Evolutionary conservation across 2,113 vertebrate genomes (phyloP).

Genomic region (Platichthys flesus): DNA sequence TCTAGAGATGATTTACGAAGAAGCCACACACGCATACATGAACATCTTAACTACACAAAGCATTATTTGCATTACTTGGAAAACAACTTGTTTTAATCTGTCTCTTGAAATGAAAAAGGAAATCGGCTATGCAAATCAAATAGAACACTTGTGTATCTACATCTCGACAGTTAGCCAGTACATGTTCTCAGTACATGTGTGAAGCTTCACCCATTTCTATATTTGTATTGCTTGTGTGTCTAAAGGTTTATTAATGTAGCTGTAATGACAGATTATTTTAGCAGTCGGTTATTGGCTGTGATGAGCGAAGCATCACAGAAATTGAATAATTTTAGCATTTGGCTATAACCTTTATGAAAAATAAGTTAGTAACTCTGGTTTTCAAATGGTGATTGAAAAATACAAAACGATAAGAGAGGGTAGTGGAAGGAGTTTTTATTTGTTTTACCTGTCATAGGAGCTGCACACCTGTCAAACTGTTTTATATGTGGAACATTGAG

Average conservation of each 20-base stretch:
- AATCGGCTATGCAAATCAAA: background rate
- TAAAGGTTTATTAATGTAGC: background rate
- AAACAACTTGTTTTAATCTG: constrained; percentile 7
- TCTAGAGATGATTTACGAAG: constrained; percentile 6
- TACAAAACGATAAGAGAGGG: no score
- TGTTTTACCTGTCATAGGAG: no score
- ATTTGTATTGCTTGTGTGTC: constrained; percentile 22
- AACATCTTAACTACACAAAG: constrained; percentile 29
- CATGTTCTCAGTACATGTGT: constrained; percentile 13
- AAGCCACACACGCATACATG: constrained; percentile 1
- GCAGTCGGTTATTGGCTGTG: background rate
- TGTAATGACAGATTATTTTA: constrained; percentile 12
- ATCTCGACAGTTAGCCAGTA: constrained; percentile 16
- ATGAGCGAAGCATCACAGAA: background rate
- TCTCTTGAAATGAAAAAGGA: constrained; percentile 9
- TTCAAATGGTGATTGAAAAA: no score
- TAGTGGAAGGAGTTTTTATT: no score
- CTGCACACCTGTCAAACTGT: no score
- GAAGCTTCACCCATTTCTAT: constrained; percentile 21
- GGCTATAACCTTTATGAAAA: no score
- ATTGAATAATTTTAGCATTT: background rate
- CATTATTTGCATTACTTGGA: constrained; percentile 7
- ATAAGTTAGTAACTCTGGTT: background rate
- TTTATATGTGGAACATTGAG: background rate
- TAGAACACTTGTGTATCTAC: constrained; percentile 1